Evolutionary conservation across 2,888 invertebrate genomes (phyloP).

Genomic region (Nymphalis polychloros): DNA sequence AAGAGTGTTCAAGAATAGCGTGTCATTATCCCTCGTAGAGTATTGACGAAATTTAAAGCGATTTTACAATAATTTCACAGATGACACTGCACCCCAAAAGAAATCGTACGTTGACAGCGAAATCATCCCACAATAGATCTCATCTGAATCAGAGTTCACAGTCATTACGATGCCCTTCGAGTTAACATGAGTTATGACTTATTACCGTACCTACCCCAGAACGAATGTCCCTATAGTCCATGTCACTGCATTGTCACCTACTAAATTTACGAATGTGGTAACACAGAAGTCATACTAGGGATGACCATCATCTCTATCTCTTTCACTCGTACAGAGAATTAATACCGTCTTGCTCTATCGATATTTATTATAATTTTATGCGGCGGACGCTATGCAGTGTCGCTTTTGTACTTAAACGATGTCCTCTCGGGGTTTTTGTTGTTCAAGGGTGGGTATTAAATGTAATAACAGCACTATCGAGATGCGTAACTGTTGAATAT

Average conservation of each 20-base stretch:
- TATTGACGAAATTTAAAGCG: constrained; percentile 47
- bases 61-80: constrained; percentile 66
- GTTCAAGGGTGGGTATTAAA: constrained; percentile 64
- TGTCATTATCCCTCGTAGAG: constrained; percentile 10
- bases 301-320: constrained; percentile 49
- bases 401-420: constrained; percentile 75
- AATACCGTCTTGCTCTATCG: constrained; percentile 51
- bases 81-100: constrained; percentile 49
- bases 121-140: constrained; percentile 64
- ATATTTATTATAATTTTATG: constrained; percentile 81
- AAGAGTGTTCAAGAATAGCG: neutral
- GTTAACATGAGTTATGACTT: constrained; percentile 76
- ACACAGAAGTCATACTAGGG: constrained; percentile 46
- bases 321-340: constrained; percentile 28
- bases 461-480: constrained; percentile 58
- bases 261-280: constrained; percentile 68
- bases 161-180: constrained; percentile 62
- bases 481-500: constrained; percentile 61
- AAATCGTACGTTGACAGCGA: constrained; percentile 49
- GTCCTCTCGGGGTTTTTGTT: constrained; percentile 67
- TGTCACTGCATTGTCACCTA: constrained; percentile 77
- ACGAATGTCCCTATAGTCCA: constrained; percentile 67
- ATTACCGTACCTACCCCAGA: constrained; percentile 56
- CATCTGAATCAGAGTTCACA: constrained; percentile 66
- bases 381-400: constrained; percentile 55